These are phyloP conservation scores for Cylindroiulus punctatus DNA, from an alignment of 2,888 invertebrate species.

Conservation along the genomic window DNA sequence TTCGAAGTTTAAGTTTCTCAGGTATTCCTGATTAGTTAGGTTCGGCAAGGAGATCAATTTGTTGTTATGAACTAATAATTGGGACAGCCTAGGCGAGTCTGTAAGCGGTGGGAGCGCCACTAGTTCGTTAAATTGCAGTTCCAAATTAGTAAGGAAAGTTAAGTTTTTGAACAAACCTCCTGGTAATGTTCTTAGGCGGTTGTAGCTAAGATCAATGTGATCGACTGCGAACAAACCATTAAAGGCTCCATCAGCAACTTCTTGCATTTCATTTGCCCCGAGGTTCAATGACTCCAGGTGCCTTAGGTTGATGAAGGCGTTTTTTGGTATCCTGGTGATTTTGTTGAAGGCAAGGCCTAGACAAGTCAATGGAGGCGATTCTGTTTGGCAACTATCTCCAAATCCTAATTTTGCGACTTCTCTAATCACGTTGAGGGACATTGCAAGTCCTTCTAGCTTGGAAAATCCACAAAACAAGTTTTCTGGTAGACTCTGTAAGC, in stretches of 20 bases:
- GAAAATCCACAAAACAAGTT: constrained; percentile 2
- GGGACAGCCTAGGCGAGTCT: background rate
- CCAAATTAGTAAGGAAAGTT: background rate
- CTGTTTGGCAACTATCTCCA: background rate
- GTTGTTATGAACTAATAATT: background rate
- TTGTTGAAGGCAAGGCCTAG: background rate
- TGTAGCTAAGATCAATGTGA: background rate
- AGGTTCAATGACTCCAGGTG: background rate
- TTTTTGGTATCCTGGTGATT: background rate
- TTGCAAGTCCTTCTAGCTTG: background rate
- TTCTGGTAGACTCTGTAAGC: background rate
- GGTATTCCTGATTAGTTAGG: background rate
- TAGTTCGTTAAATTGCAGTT: background rate
- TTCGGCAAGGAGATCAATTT: background rate
- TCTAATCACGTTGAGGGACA: background rate
- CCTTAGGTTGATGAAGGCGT: background rate
- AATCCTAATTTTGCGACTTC: background rate
- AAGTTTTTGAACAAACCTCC: background rate
- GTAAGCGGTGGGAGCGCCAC: background rate
- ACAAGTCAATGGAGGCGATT: background rate
- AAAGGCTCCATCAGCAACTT: background rate
- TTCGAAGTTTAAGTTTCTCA: background rate
- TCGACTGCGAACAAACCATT: background rate
- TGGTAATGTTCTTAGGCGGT: background rate
- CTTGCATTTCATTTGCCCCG: background rate